Conservation (phyloP, 2,113 vertebrate genomes). For the Mirza zaza region DNA sequence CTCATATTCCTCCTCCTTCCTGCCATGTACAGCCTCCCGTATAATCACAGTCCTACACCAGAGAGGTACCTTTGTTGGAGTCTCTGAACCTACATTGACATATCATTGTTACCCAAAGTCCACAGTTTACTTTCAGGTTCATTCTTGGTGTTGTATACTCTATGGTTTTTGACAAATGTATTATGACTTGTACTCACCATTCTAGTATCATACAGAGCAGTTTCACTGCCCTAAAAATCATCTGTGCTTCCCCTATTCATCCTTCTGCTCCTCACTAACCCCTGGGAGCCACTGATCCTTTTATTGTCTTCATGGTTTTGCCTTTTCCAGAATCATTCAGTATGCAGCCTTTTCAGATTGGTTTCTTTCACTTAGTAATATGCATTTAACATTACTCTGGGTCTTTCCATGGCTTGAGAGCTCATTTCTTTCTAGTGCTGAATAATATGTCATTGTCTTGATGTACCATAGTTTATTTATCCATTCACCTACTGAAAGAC, state of each 20-base stretch:
- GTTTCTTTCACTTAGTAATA: not conserved
- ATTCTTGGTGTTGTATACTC: not conserved
- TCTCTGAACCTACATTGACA: not conserved
- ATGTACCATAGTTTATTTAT: not conserved
- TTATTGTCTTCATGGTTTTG: not conserved
- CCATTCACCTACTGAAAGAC: not conserved
- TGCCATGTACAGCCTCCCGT: no score
- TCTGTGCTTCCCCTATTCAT: not conserved
- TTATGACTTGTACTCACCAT: not conserved
- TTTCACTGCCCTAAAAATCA: not conserved
- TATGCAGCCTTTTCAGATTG: not conserved
- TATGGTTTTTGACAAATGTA: not conserved
- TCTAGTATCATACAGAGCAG: not conserved
- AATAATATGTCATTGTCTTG: not conserved
- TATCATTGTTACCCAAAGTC: not conserved
- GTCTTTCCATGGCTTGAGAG: not conserved
- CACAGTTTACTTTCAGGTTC: not conserved
- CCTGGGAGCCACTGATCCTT: not conserved
- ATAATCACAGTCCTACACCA: not conserved
- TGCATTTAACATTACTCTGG: not conserved
- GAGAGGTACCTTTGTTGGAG: not conserved
- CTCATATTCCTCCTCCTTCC: not conserved
- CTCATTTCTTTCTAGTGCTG: not conserved
- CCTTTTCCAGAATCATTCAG: not conserved
- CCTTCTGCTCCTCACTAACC: not conserved